These are phyloP conservation scores for Cryptotis parvus DNA, from an alignment of 2,113 vertebrate species.

Conservation along the genomic window DNA sequence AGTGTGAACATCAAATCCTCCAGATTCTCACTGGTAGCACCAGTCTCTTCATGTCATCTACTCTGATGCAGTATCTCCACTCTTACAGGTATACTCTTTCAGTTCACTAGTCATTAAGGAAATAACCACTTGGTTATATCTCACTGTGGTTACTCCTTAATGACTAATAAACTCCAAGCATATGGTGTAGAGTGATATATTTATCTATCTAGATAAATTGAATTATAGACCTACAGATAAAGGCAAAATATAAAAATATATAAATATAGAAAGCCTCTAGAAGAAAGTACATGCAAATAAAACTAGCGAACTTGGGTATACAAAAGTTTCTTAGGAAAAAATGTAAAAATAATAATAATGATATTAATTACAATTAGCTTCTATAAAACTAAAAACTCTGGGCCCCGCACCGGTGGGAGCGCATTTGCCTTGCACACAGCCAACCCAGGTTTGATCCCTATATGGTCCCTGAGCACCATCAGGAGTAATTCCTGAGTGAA, in stretches of 20 bases:
- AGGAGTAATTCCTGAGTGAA: no score
- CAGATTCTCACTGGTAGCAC: not conserved
- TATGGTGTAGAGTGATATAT: not conserved
- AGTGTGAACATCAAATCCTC: not conserved
- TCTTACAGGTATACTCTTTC: no score
- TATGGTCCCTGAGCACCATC: no score
- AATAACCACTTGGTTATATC: not conserved
- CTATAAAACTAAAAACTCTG: conserved; percentile 33
- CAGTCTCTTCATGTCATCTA: not conserved
- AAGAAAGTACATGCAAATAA: conserved; percentile 15
- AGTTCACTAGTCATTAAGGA: no score
- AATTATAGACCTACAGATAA: not conserved
- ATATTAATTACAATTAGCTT: not conserved
- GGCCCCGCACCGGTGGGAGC: no score
- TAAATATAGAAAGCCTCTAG: not conserved
- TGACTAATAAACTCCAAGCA: not conserved
- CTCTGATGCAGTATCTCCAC: not conserved
- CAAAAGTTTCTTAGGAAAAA: conserved; percentile 31
- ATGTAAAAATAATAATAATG: not conserved
- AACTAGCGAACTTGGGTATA: not conserved
- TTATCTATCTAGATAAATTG: not conserved
- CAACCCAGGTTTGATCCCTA: no score
- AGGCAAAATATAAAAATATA: no score
- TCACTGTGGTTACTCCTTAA: not conserved
- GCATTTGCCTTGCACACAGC: no score